Conservation (phyloP, 2,113 vertebrate genomes). For the Indicator indicator region DNA sequence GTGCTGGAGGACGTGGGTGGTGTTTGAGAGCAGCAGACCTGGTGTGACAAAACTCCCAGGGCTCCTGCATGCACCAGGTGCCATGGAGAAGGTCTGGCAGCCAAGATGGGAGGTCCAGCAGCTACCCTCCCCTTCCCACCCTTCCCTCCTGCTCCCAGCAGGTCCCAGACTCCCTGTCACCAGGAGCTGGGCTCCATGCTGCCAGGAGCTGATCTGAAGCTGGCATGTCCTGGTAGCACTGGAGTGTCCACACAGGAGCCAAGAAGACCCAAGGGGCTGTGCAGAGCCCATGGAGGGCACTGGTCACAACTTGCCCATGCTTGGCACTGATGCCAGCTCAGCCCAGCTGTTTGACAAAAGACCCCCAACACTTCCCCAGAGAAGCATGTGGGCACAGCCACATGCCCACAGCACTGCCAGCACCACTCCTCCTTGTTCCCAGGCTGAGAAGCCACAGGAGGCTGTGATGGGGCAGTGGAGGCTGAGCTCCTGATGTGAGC, state of each 20-base stretch:
- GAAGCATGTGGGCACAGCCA: not conserved
- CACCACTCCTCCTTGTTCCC: too few relatives aligned
- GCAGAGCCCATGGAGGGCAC: not conserved
- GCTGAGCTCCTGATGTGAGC: not conserved
- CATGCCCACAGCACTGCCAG: too few relatives aligned
- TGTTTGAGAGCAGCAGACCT: accelerated
- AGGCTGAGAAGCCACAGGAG: too few relatives aligned
- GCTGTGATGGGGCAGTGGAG: accelerated
- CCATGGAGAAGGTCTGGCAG: accelerated
- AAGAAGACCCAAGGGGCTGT: accelerated
- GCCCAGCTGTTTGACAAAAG: not conserved
- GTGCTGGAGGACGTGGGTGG: not conserved
- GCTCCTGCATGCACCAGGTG: not conserved
- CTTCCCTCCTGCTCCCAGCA: not conserved
- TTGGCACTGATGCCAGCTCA: accelerated
- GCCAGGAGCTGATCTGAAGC: not conserved
- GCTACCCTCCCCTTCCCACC: not conserved
- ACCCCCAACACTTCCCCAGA: not conserved
- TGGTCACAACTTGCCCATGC: not conserved
- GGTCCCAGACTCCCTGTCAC: not conserved
- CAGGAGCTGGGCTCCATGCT: not conserved
- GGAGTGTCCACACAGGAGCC: too few relatives aligned
- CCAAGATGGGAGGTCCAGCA: not conserved
- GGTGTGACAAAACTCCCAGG: not conserved
- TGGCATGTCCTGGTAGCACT: too few relatives aligned